These are phyloP conservation scores for Sebastes alutus DNA, from an alignment of 2,797 vertebrate genomes.

Conservation along the genomic window DNA sequence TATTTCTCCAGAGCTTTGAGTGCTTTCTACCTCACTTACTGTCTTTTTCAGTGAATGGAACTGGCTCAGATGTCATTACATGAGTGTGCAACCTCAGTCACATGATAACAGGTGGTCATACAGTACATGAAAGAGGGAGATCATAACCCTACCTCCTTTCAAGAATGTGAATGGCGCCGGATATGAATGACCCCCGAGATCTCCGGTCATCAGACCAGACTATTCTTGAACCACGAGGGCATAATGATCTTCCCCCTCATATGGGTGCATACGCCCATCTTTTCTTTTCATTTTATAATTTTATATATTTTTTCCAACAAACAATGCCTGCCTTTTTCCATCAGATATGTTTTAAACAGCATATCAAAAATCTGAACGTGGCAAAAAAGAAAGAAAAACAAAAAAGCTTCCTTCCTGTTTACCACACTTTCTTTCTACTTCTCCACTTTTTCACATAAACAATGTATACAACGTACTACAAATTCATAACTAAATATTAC, in stretches of 20 bases:
- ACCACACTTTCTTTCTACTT: neutral
- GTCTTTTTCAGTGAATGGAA: neutral
- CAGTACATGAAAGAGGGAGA: neutral
- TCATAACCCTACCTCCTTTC: neutral
- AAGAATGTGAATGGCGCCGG: neutral
- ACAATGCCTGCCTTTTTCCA: neutral
- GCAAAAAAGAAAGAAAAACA: rapidly evolving
- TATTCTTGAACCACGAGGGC: neutral
- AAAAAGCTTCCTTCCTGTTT: neutral
- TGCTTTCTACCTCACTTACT: neutral
- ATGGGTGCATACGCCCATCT: neutral
- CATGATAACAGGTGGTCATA: neutral
- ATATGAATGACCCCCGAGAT: neutral
- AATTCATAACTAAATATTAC: too few species aligned
- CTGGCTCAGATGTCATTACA: neutral
- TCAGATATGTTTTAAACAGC: neutral
- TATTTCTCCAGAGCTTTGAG: neutral
- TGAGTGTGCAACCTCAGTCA: neutral
- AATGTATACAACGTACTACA: too few species aligned
- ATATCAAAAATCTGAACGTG: neutral
- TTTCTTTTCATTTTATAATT: neutral
- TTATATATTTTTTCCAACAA: neutral
- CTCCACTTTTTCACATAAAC: neutral
- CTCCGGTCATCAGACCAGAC: neutral
- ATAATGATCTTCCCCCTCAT: neutral